Conservation (phyloP, 2,797 vertebrate genomes). For the Enoplosus armatus region DNA sequence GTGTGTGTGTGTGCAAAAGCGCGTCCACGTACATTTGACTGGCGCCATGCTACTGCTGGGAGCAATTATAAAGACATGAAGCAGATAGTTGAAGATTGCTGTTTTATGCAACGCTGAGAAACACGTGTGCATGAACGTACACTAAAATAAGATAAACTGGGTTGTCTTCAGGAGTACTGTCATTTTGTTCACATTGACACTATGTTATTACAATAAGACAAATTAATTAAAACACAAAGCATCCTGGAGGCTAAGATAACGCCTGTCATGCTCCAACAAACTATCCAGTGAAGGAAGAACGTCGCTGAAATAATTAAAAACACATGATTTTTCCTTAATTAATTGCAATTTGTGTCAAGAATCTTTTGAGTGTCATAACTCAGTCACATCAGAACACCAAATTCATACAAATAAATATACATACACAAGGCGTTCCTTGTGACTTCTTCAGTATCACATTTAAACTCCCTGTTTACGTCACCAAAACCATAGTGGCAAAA, state of each 20-base stretch:
- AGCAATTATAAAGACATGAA: conserved; percentile 82
- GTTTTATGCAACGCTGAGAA: conserved; percentile 54
- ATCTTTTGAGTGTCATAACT: background rate
- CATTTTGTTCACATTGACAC: conserved; percentile 26
- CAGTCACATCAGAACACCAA: background rate
- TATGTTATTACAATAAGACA: conserved; percentile 16
- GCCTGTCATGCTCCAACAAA: background rate
- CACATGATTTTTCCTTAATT: background rate
- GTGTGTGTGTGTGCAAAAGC: conserved; percentile 5
- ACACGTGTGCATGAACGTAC: conserved; percentile 38
- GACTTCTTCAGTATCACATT: background rate
- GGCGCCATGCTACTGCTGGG: conserved; percentile 79
- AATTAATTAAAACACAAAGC: background rate
- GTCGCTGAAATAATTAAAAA: background rate
- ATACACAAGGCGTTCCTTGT: background rate
- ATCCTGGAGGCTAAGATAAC: background rate
- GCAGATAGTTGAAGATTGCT: conserved; percentile 73
- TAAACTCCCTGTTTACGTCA: background rate
- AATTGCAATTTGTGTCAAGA: background rate
- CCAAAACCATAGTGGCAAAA: background rate
- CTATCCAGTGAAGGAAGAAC: background rate
- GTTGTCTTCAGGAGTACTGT: conserved; percentile 15
- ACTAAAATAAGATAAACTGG: conserved; percentile 31
- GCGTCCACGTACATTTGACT: conserved; percentile 63
- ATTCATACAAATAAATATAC: background rate